Conservation (phyloP, 1,140 invertebrate genomes). For the Zaprionus kolodkinae region DNA sequence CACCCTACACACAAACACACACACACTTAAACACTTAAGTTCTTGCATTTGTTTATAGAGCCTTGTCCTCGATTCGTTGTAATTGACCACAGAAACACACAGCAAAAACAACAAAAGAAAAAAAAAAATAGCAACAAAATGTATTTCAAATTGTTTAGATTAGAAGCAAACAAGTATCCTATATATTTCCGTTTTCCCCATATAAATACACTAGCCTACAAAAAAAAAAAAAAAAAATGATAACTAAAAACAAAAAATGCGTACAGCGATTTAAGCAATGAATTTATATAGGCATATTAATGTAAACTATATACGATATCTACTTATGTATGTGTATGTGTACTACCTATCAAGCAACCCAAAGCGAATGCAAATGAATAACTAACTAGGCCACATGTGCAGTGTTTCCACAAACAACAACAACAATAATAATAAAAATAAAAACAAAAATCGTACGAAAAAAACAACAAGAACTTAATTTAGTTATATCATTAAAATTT, state of each 20-base stretch:
- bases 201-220: neutral
- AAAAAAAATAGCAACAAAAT: neutral
- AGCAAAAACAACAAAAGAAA: constrained; percentile 1
- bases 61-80: constrained; percentile 10
- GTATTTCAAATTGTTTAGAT: constrained; percentile 24
- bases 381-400: constrained; percentile 31
- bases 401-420: constrained; percentile 27
- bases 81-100: neutral
- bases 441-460: constrained; percentile 2
- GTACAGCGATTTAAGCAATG: constrained; percentile 77
- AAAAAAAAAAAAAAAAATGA: constrained; percentile 22
- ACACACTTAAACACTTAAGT: constrained; percentile 26
- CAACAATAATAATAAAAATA: constrained; percentile 29
- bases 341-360: constrained; percentile 39
- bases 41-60: constrained; percentile 34
- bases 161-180: neutral
- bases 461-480: constrained; percentile 27
- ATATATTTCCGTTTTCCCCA: neutral
- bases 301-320: constrained; percentile 73
- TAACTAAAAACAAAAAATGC: constrained; percentile 43
- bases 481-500: constrained; percentile 41
- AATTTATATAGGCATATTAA: constrained; percentile 78
- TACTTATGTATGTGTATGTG: constrained; percentile 55
- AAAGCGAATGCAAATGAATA: constrained; percentile 38
- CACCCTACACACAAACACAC: neutral